These are phyloP conservation scores for Alentia gelatinosa DNA, from an alignment of 2,888 invertebrate species.

Conservation along the genomic window DNA sequence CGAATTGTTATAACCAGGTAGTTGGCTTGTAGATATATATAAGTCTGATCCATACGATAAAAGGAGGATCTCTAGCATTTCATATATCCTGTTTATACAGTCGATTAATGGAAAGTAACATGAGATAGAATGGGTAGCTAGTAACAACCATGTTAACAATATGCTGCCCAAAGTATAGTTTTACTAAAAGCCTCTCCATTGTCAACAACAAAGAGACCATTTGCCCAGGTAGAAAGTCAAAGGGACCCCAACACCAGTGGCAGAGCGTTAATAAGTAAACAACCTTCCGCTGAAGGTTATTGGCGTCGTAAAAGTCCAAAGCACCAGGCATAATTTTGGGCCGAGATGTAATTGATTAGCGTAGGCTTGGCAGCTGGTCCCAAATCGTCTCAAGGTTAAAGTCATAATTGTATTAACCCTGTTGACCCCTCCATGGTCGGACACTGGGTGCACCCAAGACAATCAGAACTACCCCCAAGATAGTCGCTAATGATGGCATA, in stretches of 20 bases:
- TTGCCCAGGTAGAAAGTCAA: too few relatives aligned
- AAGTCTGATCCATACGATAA: too few relatives aligned
- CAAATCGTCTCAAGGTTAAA: conserved; percentile 27
- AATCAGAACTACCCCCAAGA: conserved; percentile 1
- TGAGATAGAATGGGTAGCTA: too few relatives aligned
- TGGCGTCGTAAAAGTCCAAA: conserved; percentile 13
- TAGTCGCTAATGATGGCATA: background rate
- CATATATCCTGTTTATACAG: too few relatives aligned
- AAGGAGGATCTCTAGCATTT: too few relatives aligned
- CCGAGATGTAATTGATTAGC: conserved; percentile 7
- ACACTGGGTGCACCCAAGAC: background rate
- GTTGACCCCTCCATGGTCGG: background rate
- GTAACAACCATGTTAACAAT: too few relatives aligned
- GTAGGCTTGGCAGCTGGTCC: background rate
- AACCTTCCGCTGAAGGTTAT: conserved; percentile 9
- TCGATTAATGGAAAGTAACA: too few relatives aligned
- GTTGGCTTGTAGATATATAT: too few relatives aligned
- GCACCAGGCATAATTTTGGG: background rate
- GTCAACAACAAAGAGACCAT: too few relatives aligned
- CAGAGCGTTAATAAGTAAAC: conserved; percentile 21
- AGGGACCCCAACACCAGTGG: background rate
- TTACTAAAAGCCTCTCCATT: too few relatives aligned
- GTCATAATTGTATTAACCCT: conserved; percentile 36
- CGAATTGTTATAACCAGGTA: too few relatives aligned
- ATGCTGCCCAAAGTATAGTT: too few relatives aligned